Evolutionary conservation across 2,888 invertebrate genomes (phyloP).

Genomic region (Eristalinus aeneus): DNA sequence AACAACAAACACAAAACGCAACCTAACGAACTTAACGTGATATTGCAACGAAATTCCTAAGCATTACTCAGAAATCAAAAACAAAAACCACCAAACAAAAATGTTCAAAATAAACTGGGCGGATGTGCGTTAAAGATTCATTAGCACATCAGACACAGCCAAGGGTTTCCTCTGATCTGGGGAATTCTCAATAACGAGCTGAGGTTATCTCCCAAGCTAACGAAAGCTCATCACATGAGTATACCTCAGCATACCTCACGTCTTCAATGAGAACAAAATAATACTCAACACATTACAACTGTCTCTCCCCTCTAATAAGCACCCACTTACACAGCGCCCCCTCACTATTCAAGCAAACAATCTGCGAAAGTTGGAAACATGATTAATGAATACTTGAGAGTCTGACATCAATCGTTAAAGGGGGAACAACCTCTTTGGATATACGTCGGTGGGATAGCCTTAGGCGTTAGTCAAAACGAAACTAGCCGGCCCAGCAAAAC

Average conservation of each 20-base stretch:
- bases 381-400: slow-evolving; percentile 38
- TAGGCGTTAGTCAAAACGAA: neutral
- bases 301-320: neutral
- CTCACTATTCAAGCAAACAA: neutral
- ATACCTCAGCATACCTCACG: neutral
- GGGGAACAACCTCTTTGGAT: slow-evolving; percentile 23
- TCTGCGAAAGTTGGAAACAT: slow-evolving; percentile 16
- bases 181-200: neutral
- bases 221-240: neutral
- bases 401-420: slow-evolving; percentile 17
- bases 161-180: neutral
- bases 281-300: neutral
- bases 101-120: neutral
- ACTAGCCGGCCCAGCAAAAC: neutral
- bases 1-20: no score
- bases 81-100: neutral
- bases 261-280: neutral
- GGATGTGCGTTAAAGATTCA: neutral
- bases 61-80: neutral
- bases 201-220: neutral
- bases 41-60: neutral
- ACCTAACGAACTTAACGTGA: neutral
- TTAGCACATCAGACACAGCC: neutral
- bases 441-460: neutral
- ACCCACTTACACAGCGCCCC: neutral